Conservation (phyloP, 2,888 invertebrate species). For the Nomada lathburiana region DNA sequence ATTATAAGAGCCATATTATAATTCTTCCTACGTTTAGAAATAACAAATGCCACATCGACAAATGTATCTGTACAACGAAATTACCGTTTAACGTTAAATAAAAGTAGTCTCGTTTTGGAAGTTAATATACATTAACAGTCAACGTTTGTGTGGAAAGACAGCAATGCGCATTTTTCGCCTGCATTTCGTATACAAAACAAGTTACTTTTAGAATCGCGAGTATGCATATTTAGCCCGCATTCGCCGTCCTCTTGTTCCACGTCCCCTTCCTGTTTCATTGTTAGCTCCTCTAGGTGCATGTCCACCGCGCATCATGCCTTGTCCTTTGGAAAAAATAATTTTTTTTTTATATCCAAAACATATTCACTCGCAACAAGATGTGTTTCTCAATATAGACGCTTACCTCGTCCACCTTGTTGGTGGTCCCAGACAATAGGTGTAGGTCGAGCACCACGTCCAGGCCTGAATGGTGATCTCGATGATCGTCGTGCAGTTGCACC, state of each 20-base stretch:
- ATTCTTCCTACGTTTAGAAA: constrained; percentile 4
- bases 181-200: constrained; percentile 23
- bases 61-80: constrained; percentile 44
- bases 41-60: constrained; percentile 29
- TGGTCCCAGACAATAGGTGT: constrained; percentile 88
- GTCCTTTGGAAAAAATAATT: constrained; percentile 60
- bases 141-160: constrained; percentile 35
- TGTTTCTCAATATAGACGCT: neutral
- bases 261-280: constrained; percentile 74
- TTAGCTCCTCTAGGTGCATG: constrained; percentile 73
- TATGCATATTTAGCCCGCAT: constrained; percentile 76
- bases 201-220: constrained; percentile 53
- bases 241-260: constrained; percentile 76
- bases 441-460: constrained; percentile 84
- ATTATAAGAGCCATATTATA: constrained; percentile 10
- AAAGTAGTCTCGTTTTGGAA: constrained; percentile 41
- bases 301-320: constrained; percentile 75
- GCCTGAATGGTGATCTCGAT: constrained; percentile 79
- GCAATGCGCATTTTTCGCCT: constrained; percentile 6
- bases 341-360: neutral
- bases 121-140: constrained; percentile 51
- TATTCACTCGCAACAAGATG: neutral
- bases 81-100: constrained; percentile 36
- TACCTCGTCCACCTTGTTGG: constrained; percentile 78
- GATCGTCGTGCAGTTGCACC: constrained; percentile 79